Conservation (phyloP, 2,797 vertebrate genomes). For the Fistularia commersonii region DNA sequence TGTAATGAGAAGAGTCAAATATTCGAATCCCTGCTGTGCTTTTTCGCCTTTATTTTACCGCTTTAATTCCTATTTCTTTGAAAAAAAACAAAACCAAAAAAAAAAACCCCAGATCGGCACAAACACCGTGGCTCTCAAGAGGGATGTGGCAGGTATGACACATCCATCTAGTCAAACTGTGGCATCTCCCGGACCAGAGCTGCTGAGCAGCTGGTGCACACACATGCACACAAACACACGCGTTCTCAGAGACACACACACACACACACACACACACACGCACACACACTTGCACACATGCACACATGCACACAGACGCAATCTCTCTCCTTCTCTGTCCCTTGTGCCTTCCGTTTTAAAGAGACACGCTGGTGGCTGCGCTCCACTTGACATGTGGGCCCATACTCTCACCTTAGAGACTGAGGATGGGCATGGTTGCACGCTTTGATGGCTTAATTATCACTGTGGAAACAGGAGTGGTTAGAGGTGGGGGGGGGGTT, state of each 20-base stretch:
- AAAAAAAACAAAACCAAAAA: no score
- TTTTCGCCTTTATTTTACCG: no score
- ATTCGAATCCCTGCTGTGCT: no score
- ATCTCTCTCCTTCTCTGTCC: slow-evolving; percentile 30
- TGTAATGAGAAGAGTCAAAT: no score
- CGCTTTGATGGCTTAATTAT: slow-evolving; percentile 80
- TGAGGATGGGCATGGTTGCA: slow-evolving; percentile 67
- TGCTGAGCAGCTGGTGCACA: slow-evolving; percentile 23
- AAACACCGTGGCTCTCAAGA: slow-evolving; percentile 35
- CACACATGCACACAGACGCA: slow-evolving; percentile 10
- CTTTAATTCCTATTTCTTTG: no score
- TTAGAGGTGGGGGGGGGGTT: slow-evolving; percentile 28
- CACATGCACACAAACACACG: slow-evolving; percentile 1
- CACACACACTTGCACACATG: slow-evolving; percentile 6
- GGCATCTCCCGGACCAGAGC: slow-evolving; percentile 50
- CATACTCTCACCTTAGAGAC: slow-evolving; percentile 74
- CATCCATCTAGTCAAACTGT: slow-evolving; percentile 44
- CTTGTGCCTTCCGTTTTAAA: slow-evolving; percentile 67
- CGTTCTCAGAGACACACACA: slow-evolving; percentile 3
- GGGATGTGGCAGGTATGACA: slow-evolving; percentile 37
- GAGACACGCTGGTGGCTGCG: slow-evolving; percentile 65
- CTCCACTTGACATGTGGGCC: slow-evolving; percentile 70
- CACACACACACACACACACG: slow-evolving; percentile 11
- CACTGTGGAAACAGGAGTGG: slow-evolving; percentile 69
- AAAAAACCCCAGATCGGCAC: not conserved